Conservation (phyloP, 2,888 invertebrate genomes). For the Abrostola triplasia region DNA sequence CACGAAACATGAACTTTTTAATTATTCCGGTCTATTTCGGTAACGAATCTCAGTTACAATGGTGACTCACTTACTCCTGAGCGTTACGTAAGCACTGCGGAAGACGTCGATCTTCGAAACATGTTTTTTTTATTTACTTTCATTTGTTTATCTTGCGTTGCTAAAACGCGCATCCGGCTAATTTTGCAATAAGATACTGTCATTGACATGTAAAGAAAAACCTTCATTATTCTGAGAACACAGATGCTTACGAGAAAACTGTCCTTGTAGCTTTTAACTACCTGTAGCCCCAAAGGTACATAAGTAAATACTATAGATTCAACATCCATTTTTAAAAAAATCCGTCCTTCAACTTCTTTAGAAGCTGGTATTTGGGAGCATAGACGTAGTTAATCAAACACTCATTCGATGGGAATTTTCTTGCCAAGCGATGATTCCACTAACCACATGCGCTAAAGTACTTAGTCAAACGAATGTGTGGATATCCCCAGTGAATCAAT, state of each 20-base stretch:
- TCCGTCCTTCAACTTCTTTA: no score
- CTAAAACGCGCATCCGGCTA: constrained; percentile 37
- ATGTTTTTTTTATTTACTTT: constrained; percentile 36
- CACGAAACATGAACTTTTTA: constrained; percentile 51
- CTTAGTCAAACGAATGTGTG: no score
- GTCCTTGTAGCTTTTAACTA: no score
- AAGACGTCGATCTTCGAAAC: constrained; percentile 19
- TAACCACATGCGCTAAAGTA: no score
- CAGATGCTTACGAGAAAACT: neutral
- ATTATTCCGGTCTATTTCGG: constrained; percentile 53
- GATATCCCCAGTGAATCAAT: no score
- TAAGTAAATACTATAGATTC: no score
- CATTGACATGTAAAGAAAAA: constrained; percentile 37
- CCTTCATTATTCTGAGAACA: constrained; percentile 7
- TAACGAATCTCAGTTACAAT: constrained; percentile 37
- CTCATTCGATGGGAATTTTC: no score
- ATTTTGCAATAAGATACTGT: constrained; percentile 30
- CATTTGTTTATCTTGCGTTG: constrained; percentile 18
- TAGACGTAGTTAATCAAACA: no score
- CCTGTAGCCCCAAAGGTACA: no score
- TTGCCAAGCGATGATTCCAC: no score
- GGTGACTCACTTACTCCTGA: constrained; percentile 30
- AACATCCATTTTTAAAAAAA: no score
- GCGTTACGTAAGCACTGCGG: constrained; percentile 36
- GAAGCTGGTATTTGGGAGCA: no score